Evolutionary conservation across 2,113 vertebrate species (phyloP).

Genomic region (Protomyctophum bolini): DNA sequence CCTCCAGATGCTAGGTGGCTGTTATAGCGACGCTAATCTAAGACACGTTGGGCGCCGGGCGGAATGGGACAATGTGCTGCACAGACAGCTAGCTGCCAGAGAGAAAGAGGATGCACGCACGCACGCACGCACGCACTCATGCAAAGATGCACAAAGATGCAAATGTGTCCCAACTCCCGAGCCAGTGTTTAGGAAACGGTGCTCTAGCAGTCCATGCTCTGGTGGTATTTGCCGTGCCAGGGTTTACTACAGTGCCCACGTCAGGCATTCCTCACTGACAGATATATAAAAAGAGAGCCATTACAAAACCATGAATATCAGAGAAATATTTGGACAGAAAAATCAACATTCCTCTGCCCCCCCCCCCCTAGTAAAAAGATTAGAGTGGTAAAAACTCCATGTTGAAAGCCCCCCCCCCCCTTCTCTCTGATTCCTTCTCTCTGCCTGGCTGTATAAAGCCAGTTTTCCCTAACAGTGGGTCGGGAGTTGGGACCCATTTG

Average conservation of each 20-base stretch:
- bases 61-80: slow-evolving; percentile 57
- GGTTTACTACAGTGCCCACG: slow-evolving; percentile 55
- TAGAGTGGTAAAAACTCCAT: slow-evolving; percentile 26
- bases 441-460: no score
- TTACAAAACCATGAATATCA: slow-evolving; percentile 64
- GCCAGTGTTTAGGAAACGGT: neutral
- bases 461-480: no score
- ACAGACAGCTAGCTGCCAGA: slow-evolving; percentile 52
- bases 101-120: neutral
- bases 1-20: slow-evolving; percentile 72
- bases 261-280: slow-evolving; percentile 66
- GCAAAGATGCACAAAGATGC: slow-evolving; percentile 13
- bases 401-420: slow-evolving; percentile 14
- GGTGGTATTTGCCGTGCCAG: slow-evolving; percentile 64
- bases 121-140: neutral
- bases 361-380: slow-evolving; percentile 39
- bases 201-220: slow-evolving; percentile 39
- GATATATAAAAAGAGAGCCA: slow-evolving; percentile 59
- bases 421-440: no score
- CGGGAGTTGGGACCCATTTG: no score
- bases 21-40: slow-evolving; percentile 57
- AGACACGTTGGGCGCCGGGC: slow-evolving; percentile 52
- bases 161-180: no score
- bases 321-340: slow-evolving; percentile 57
- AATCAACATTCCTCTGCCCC: slow-evolving; percentile 57